These are phyloP conservation scores for Cataglyphis rosenhaueri DNA, from an alignment of 2,888 invertebrate species.

Conservation along the genomic window DNA sequence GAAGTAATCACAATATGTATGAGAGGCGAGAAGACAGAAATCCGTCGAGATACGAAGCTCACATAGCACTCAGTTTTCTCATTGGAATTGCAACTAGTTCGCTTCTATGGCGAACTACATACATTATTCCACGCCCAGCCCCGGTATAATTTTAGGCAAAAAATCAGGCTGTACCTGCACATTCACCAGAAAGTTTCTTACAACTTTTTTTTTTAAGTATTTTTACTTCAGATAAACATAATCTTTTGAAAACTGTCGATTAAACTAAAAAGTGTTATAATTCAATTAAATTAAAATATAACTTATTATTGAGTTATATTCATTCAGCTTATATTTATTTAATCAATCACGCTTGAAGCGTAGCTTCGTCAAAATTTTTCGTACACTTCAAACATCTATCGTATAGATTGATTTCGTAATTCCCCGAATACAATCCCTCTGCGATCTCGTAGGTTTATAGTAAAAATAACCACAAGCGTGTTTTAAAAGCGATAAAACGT, in stretches of 20 bases:
- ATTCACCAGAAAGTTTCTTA: not conserved
- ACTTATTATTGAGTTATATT: not conserved
- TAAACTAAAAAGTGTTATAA: not conserved
- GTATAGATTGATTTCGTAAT: not conserved
- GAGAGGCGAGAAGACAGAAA: conserved; percentile 80
- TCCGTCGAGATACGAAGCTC: conserved; percentile 75
- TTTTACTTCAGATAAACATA: not conserved
- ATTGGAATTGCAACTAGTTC: conserved; percentile 83
- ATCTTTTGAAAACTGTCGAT: not conserved
- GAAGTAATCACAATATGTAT: conserved; percentile 85
- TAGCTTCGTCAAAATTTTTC: not conserved
- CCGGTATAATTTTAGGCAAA: conserved; percentile 76
- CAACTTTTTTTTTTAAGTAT: not conserved
- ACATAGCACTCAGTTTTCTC: conserved; percentile 80
- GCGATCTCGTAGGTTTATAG: conserved; percentile 20
- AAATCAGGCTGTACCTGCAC: conserved; percentile 42
- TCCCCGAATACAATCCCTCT: not conserved
- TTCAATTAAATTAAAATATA: not conserved
- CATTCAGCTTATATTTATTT: conserved; percentile 3
- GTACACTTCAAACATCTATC: not conserved
- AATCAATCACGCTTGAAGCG: not conserved
- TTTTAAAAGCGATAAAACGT: conserved; percentile 49
- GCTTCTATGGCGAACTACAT: conserved; percentile 77
- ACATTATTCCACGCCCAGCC: conserved; percentile 75
- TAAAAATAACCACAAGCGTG: conserved; percentile 42